A percentile compares a stretch with the other conserved stretches of the same genome.
Conservation (phyloP, 1,140 invertebrate genomes). For the Drosophila pachea region DNA sequence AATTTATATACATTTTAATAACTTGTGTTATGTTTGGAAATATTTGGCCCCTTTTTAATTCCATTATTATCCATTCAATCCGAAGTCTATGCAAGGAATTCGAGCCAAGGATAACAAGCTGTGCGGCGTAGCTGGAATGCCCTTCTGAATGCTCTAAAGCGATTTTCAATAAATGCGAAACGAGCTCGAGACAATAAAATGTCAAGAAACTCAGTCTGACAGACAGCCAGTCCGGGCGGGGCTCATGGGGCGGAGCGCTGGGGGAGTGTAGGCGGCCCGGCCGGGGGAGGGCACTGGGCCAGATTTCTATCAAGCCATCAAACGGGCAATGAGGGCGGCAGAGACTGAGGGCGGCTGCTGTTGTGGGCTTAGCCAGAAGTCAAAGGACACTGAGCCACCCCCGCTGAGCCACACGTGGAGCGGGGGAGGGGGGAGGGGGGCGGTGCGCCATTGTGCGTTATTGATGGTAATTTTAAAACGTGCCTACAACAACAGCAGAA, state of each 20-base stretch:
- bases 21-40: no score
- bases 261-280: background rate
- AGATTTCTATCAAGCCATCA: conserved; percentile 76
- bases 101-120: background rate
- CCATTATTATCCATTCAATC: no score
- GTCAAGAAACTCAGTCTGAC: conserved; percentile 60
- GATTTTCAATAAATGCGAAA: conserved; percentile 74
- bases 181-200: conserved; percentile 70
- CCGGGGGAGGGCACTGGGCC: conserved; percentile 4
- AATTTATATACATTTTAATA: no score
- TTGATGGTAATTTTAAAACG: conserved; percentile 78
- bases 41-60: no score
- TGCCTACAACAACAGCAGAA: conserved; percentile 59
- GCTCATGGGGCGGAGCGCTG: conserved; percentile 3
- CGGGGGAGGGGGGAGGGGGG: background rate
- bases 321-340: conserved; percentile 62
- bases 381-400: conserved; percentile 56
- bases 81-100: background rate
- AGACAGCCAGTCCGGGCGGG: conserved; percentile 29
- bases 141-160: conserved; percentile 35
- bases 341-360: conserved; percentile 15
- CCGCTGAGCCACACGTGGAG: background rate
- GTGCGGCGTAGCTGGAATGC: conserved; percentile 7
- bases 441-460: conserved; percentile 51
- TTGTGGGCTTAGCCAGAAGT: conserved; percentile 62